Base-by-base conservation (phyloP, 2,888 invertebrate species). In the Bembecia ichneumoniformis region DNA sequence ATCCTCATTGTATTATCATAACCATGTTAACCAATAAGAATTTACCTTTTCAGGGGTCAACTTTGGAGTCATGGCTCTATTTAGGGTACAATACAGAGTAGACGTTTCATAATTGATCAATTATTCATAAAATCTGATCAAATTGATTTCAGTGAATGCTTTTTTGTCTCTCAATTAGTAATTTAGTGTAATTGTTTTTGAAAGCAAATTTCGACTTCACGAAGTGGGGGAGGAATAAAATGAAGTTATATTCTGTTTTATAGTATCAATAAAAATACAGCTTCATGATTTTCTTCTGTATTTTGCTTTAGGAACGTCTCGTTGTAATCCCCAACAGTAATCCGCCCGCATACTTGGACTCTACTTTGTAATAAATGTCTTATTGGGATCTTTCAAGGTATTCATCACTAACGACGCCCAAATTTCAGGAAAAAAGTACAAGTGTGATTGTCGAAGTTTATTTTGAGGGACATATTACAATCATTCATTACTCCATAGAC, bases 341-440 rank as follows among this genome's bases (percentile, higher is more conserved):
- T 45, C 15, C 45, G 15, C 45, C 17, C 5, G 45, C 45, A 16
- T 45, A 14, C 17, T 14, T 45, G 45, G 45, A 5, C 17, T 16
- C 45, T 16, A 45, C 45, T 45, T 45, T 14, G 45, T 45, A 45
- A 16, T n/a, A 45, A 45, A 45, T 16, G 50, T 74, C 66, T 54
- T 70, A 71, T 50, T 73, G 68, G 52, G 71, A 72, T 46, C 68
- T 53, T 54, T 67, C 64, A 35, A 64, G 63, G 40, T 73, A 68
- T 49, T 71, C 66, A 50, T 68, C 10, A 16, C 51, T 53, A 16
- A 53, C 46, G 47, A 49, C 48, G 15, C 48, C 53, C 40, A 49
- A 52, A 47, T 55, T 52, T 46, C 14, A 35, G 49, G 52, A 43
- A 51, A 54, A 34, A 52, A 49, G 47, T 52, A 47, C 17, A 52